These are phyloP conservation scores for Scaptomyza tumidula DNA, from an alignment of 2,888 invertebrate species.

Conservation along the genomic window DNA sequence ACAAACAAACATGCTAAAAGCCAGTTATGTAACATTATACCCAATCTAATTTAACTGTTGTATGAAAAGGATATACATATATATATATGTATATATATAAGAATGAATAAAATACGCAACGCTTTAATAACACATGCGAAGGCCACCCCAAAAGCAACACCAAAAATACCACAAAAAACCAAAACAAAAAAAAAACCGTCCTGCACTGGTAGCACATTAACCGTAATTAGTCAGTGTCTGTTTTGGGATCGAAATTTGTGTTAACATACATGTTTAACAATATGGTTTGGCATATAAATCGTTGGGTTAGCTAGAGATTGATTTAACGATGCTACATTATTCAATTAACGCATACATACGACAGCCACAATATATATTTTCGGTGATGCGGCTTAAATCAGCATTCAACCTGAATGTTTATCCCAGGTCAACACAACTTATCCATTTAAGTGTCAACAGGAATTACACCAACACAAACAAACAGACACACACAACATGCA, in stretches of 20 bases:
- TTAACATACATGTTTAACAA: background rate
- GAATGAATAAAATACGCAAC: slow-evolving; percentile 43
- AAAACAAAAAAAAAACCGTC: background rate
- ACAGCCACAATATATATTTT: slow-evolving; percentile 40
- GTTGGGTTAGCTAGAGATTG: slow-evolving; percentile 34
- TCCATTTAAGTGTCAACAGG: slow-evolving; percentile 54
- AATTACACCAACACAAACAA: background rate
- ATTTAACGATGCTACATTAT: slow-evolving; percentile 53
- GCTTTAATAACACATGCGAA: slow-evolving; percentile 63
- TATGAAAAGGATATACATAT: slow-evolving; percentile 7
- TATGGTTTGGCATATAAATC: slow-evolving; percentile 6
- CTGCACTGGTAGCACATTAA: slow-evolving; percentile 32
- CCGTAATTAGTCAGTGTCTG: slow-evolving; percentile 43
- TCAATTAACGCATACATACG: slow-evolving; percentile 41
- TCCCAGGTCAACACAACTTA: slow-evolving; percentile 45
- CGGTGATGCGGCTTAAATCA: slow-evolving; percentile 1
- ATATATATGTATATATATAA: background rate
- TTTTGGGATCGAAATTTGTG: slow-evolving; percentile 5
- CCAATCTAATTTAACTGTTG: background rate
- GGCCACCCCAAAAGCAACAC: slow-evolving; percentile 17
- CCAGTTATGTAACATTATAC: background rate
- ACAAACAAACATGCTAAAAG: background rate
- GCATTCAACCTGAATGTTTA: slow-evolving; percentile 2
- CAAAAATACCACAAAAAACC: slow-evolving; percentile 1
- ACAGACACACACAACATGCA: background rate